Base-by-base conservation (phyloP, 2,888 invertebrate species). In the Adelognathus sp. region DNA sequence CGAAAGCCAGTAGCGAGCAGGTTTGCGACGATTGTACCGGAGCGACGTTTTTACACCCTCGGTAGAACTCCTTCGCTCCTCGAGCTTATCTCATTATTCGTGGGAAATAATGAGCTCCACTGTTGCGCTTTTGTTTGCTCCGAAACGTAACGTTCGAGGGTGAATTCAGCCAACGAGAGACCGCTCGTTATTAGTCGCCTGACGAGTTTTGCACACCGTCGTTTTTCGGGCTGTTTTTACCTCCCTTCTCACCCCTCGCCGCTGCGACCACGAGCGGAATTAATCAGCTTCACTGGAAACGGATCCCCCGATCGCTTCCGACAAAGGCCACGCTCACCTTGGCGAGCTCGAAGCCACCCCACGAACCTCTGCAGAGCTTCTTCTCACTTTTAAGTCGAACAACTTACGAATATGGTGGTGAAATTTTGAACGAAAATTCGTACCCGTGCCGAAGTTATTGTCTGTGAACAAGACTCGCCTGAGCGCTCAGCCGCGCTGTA, bases 41-140 rank as follows among this genome's bases (percentile, higher is more conserved):
- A 5, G 50, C 21, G n/a, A 21, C n/a, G 46, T 50, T 50, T 50
- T 21, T n/a, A n/a, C n/a, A n/a, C n/a, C 21, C 46, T 50, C 24
- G 21, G 46, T 11, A 24, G 21, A 11, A 9, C 24, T 18, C 69
- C 64, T 52, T 64, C 76, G 24, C 63, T 16, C 56, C 72, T 50
- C 76, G 64, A 66, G 76, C 67, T 73, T 64, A 69, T 75, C 72
- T 79, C 75, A 69, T 78, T 76, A 81, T 74, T 61, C 44, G 61
- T 39, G 29, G n/a, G 67, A 76, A 79, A 76, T 76, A 79, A 81
- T 79, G 73, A 81, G 73, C 54, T 61, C 72, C 18, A 52, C 50
- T 14, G 39, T 36, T n/a, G 52, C 31, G 56, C 58, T 58, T 70
- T 64, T 31, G 64, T 69, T 72, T 50, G n/a, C 46, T 46, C 31